Conservation (phyloP, 2,888 invertebrate genomes). For the Mamestra brassicae region DNA sequence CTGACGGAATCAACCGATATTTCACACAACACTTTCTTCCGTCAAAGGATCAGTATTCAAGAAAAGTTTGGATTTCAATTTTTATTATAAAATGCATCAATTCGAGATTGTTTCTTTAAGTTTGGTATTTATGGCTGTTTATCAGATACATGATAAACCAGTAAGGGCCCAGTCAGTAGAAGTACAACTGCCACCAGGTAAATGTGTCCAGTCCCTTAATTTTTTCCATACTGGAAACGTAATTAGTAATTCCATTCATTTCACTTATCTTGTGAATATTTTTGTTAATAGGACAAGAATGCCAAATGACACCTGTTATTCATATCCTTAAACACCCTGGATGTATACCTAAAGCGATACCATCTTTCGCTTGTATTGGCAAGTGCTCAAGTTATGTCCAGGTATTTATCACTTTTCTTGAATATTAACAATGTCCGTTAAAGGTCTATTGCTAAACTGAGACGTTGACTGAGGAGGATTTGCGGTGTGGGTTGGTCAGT, state of each 20-base stretch:
- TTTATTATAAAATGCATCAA: slow-evolving; percentile 67
- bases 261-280: background rate
- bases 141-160: slow-evolving; percentile 73
- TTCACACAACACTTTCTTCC: slow-evolving; percentile 49
- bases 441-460: background rate
- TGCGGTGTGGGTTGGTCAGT: background rate
- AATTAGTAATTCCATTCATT: background rate
- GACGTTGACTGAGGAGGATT: background rate
- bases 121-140: slow-evolving; percentile 71
- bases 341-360: slow-evolving; percentile 97
- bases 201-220: slow-evolving; percentile 7
- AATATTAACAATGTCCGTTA: background rate
- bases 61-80: background rate
- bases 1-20: slow-evolving; percentile 7
- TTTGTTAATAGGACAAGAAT: slow-evolving; percentile 92
- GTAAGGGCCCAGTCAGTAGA: slow-evolving; percentile 77
- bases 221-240: background rate
- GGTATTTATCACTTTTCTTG: slow-evolving; percentile 86
- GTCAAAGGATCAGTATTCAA: slow-evolving; percentile 36
- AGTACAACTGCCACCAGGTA: slow-evolving; percentile 82
- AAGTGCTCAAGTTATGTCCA: slow-evolving; percentile 98
- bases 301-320: slow-evolving; percentile 97
- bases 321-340: slow-evolving; percentile 97
- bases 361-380: slow-evolving; percentile 98
- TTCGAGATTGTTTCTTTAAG: slow-evolving; percentile 64